Percentiles rank a stretch among this genome's conserved stretches.
Conservation (phyloP, 2,888 invertebrate genomes). For the Seira musarum region DNA sequence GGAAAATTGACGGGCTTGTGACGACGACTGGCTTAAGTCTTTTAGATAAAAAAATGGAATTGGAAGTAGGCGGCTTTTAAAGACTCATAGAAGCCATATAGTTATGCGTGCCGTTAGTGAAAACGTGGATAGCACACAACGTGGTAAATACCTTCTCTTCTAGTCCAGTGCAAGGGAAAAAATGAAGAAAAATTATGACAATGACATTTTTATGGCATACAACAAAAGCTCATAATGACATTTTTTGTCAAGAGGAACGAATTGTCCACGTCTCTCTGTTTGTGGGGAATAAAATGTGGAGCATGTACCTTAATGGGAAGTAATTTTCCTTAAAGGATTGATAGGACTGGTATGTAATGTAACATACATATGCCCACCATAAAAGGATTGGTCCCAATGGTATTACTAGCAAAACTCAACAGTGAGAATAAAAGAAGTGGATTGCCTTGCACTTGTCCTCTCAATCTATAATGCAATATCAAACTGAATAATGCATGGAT, state of each 20-base stretch:
- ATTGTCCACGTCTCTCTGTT: background rate
- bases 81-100: background rate
- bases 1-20: too few species aligned
- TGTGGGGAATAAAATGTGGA: background rate
- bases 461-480: background rate
- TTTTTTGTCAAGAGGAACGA: too few species aligned
- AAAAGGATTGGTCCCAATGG: background rate
- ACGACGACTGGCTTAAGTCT: too few species aligned
- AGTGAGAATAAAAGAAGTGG: background rate
- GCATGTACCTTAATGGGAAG: background rate
- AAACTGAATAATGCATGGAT: background rate
- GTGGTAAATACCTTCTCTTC: background rate
- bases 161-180: background rate
- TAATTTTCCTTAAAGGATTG: slow-evolving; percentile 15
- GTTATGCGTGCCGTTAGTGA: too few species aligned
- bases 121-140: too few species aligned
- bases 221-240: too few species aligned
- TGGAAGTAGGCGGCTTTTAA: too few species aligned
- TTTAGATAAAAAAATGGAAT: too few species aligned
- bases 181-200: background rate
- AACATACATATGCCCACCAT: background rate
- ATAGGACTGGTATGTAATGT: slow-evolving; percentile 18
- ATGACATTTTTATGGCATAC: slow-evolving; percentile 15
- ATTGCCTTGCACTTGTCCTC: slow-evolving; percentile 33
- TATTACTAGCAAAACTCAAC: background rate